phyloP scores from a whole-genome alignment of 2,888 invertebrate genomes.

The Thymelicus sylvestris region DNA sequence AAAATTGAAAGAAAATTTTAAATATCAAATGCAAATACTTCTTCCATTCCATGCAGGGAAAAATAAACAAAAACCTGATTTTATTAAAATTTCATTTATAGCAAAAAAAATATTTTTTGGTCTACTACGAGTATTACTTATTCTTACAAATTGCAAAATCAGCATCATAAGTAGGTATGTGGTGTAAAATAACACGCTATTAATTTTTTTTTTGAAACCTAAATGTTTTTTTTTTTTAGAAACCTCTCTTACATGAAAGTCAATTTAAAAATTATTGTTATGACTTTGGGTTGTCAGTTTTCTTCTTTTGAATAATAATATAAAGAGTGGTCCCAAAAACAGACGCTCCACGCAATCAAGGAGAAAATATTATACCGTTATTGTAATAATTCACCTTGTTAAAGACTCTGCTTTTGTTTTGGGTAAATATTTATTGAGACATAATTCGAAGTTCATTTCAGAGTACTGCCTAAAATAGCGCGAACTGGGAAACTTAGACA shows the following conservation, averaged over 20 bases:
- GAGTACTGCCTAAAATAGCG: constrained; percentile 46
- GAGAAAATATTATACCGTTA: constrained; percentile 28
- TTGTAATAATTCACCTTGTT: constrained; percentile 39
- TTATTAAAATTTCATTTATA: too few species aligned
- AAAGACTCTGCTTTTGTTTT: constrained; percentile 40
- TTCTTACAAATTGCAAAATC: too few species aligned
- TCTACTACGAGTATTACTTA: too few species aligned
- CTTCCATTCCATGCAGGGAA: too few species aligned
- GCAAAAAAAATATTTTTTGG: too few species aligned
- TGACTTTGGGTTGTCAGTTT: constrained; percentile 5
- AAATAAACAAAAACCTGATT: too few species aligned
- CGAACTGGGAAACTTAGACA: constrained; percentile 38
- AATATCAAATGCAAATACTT: too few species aligned
- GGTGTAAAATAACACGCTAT: too few species aligned
- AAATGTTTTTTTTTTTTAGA: background rate
- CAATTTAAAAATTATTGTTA: constrained; percentile 21
- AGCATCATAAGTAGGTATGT: too few species aligned
- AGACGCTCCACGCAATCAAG: constrained; percentile 24
- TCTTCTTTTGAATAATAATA: constrained; percentile 14
- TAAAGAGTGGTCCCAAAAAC: constrained; percentile 11
- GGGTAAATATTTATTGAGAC: constrained; percentile 42
- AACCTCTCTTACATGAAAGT: background rate
- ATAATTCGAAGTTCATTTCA: constrained; percentile 46
- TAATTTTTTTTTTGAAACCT: too few species aligned
- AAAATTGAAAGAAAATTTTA: too few species aligned